Conservation (phyloP, 2,888 invertebrate genomes). For the Ptychoptera albimana region DNA sequence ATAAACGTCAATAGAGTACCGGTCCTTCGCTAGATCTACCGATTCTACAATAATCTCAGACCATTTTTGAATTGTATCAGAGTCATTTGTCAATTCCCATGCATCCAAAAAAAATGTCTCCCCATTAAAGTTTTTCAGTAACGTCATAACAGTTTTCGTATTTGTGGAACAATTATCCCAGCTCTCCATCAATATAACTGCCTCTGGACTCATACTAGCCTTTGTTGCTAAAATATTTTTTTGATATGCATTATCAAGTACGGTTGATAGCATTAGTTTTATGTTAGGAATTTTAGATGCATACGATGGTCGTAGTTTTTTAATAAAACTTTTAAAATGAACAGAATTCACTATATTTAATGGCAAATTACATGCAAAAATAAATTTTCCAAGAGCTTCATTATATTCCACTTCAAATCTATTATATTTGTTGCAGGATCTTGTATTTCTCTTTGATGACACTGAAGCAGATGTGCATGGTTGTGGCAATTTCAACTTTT, state of each 20-base stretch:
- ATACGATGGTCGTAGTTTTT: constrained; percentile 1
- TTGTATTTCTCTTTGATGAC: neutral
- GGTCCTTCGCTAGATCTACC: constrained; percentile 9
- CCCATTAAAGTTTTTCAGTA: constrained; percentile 6
- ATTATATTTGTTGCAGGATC: neutral
- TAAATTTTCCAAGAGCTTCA: neutral
- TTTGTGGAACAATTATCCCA: constrained; percentile 10
- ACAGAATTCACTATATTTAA: constrained; percentile 1
- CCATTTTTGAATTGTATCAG: constrained; percentile 7
- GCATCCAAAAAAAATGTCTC: constrained; percentile 10
- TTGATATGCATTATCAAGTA: constrained; percentile 4
- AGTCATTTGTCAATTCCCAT: constrained; percentile 10
- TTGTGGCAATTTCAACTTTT: neutral
- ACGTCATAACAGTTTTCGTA: constrained; percentile 6
- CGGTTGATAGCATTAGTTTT: constrained; percentile 2
- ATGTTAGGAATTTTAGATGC: neutral
- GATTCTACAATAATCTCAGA: constrained; percentile 10
- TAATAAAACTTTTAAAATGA: constrained; percentile 3
- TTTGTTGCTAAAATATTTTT: constrained; percentile 3
- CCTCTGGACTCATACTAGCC: neutral
- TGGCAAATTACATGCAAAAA: constrained; percentile 2
- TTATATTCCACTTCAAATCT: neutral
- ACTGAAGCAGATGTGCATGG: neutral
- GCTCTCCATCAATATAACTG: constrained; percentile 9
- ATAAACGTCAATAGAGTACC: constrained; percentile 10